Base-by-base conservation (phyloP, 2,888 invertebrate species). In the Steromphala cineraria region DNA sequence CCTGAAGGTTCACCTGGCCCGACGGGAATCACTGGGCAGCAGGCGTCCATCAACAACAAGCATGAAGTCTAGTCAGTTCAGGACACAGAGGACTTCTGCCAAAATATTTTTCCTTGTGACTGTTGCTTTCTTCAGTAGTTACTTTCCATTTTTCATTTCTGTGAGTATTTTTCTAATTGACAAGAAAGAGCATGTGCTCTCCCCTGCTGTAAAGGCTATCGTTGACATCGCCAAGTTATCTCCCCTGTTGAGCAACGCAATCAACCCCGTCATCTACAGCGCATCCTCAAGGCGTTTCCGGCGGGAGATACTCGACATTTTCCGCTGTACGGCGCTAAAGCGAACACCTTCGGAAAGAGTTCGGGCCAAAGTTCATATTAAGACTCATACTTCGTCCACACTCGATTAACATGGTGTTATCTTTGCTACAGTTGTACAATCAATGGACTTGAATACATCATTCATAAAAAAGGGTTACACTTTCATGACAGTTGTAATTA, bases 211-310 rank as follows among this genome's bases (percentile, higher is more conserved):
- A 2, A 88, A 88, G 75, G 87, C 87, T 40, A 56, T 85, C 31
- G 88, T 86, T 67, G 89, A 90, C 80, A 81, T 89, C 67, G 87
- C 89, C 31, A 83, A 89, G 28, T 76, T 87, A 15, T 87, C 86
- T 8, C 89, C 89, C 40, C 75, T 88, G 46, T 78, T 90, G 8
- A 90, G 89, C 81, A 88, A 88, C 80, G 87, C 89, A 7, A 81
- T 91, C 17, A 91, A 91, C 80, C 91, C 91, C 0, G 81, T 90
- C 71, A 90, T 91, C 77, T 91, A 91, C 81, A 89, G 90, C 78
- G 87, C 90, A 78, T 88, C 89, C 62, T 89, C 89, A 75, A 84
- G 85, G 21, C 85, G 86, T 53, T 91, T 91, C 83, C 78, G 90
- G 31, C 67, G 77, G 8, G 88, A 83, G 81, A 62, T 83, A 17